Evolutionary conservation across 2,888 invertebrate genomes (phyloP), one percentile per base, ranked within the genome.

Genomic region (Mesorhabditis belari): DNA sequence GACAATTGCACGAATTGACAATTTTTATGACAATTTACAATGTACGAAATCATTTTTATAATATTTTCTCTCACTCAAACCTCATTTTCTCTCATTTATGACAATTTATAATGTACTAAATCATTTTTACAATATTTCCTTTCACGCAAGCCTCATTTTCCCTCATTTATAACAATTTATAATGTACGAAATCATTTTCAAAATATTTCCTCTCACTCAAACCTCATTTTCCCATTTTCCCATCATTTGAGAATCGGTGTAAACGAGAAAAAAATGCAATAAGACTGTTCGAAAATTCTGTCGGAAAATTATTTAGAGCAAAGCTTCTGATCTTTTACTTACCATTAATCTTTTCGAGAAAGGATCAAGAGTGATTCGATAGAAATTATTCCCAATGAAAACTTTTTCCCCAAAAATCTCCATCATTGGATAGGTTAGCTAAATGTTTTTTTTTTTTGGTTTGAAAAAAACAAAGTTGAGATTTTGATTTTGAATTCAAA

Each of bases 361-460:
- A 23, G 58, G 44, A 6, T 65, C 60, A 1, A 65, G 58, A 9
- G 61, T 55, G 5, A 73, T 69, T 5, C 64, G 67, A 49, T 73
- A 74, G 52, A 74, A 55, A 50, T 66, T 74, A 29, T 66, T 66
- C 49, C 65, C 74, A 5, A 74, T 58, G 60, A 71, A 70, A 19
- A 72, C 63, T 55, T 63, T 49, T 29, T 68, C 65, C 12, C 72
- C 74, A 23, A 72, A 51, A 24, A 74, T 54, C 6, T 69, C 50
- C 5, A 70, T 62, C 2, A 60, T 63, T 3, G 74, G 74, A 61
- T 74, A 74, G 6, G 70, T 73, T 21, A 73, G 24, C 72, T 74
- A 58, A 60, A 65, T 29, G 12, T 21, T 17, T 12, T 12, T 12
- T 24, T 35, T 17, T n/a, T 44, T 12, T 60, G 9, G 24, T n/a